A percentile compares a stretch with the other conserved stretches of the same genome.
phyloP scores from a whole-genome alignment of 2,888 invertebrate genomes.

The Drosophila borborema region DNA sequence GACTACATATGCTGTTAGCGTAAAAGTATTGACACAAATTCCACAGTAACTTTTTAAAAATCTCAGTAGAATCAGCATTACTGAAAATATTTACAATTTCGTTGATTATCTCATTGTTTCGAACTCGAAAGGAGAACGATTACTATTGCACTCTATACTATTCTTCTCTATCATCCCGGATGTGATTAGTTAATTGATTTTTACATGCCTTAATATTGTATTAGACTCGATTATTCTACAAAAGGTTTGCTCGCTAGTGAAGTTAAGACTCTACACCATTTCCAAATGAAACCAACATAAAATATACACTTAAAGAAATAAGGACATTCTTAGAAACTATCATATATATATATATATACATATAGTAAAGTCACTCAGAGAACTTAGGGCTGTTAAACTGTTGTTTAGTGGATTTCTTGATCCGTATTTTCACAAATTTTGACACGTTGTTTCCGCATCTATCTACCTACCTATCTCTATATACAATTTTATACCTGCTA shows the following conservation, averaged over 20 bases:
- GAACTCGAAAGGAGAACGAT: slow-evolving; percentile 35
- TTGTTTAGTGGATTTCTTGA: slow-evolving; percentile 72
- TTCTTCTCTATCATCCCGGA: slow-evolving; percentile 13
- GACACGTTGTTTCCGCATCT: slow-evolving; percentile 26
- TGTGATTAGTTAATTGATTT: slow-evolving; percentile 25
- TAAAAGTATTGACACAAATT: slow-evolving; percentile 55
- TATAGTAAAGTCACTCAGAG: slow-evolving; percentile 72
- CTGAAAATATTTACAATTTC: slow-evolving; percentile 29
- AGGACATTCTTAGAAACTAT: slow-evolving; percentile 25
- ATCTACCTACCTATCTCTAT: slow-evolving; percentile 26
- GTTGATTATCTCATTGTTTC: slow-evolving; percentile 18
- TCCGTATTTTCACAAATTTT: slow-evolving; percentile 51
- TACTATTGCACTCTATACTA: slow-evolving; percentile 29
- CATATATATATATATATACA: slow-evolving; percentile 25
- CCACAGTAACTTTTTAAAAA: slow-evolving; percentile 40
- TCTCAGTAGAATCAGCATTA: slow-evolving; percentile 40
- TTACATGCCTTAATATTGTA: slow-evolving; percentile 32
- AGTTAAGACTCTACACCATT: slow-evolving; percentile 35
- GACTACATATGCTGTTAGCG: slow-evolving; percentile 47
- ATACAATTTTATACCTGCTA: slow-evolving; percentile 28
- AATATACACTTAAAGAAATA: slow-evolving; percentile 31
- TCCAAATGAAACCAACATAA: slow-evolving; percentile 45
- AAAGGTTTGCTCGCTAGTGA: slow-evolving; percentile 28
- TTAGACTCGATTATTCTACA: slow-evolving; percentile 55
- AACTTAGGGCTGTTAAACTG: slow-evolving; percentile 77